These are phyloP conservation scores for Cataglyphis albicans DNA, from an alignment of 2,888 invertebrate species.

Conservation along the genomic window DNA sequence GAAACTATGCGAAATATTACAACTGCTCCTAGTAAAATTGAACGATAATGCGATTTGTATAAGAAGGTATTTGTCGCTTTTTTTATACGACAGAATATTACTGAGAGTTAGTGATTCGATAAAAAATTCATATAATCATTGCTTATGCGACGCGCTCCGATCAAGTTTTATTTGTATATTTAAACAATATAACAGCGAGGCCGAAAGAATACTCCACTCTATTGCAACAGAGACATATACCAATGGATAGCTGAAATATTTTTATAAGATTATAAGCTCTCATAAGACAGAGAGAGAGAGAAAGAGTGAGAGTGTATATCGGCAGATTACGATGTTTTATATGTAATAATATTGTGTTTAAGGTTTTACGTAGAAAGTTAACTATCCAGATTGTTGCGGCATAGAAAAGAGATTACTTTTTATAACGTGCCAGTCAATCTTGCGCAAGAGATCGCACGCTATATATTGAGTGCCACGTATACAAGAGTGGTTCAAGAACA, in stretches of 20 bases:
- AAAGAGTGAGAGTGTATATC: neutral
- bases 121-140: neutral
- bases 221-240: neutral
- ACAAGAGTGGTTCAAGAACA: neutral
- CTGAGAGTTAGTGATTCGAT: neutral
- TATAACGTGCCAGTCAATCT: neutral
- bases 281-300: neutral
- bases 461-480: neutral
- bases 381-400: neutral
- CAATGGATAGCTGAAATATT: slow-evolving; percentile 37
- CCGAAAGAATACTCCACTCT: slow-evolving; percentile 22
- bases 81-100: neutral
- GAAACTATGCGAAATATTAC: neutral
- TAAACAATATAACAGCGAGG: slow-evolving; percentile 29
- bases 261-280: slow-evolving; percentile 44
- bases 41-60: slow-evolving; percentile 11
- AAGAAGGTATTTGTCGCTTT: neutral
- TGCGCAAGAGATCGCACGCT: slow-evolving; percentile 4
- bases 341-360: neutral
- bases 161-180: neutral
- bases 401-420: neutral
- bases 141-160: slow-evolving; percentile 4
- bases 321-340: neutral
- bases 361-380: neutral
- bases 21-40: neutral